phyloP scores from a whole-genome alignment of 2,113 vertebrate species.

The Microcebus ravelobensis region DNA sequence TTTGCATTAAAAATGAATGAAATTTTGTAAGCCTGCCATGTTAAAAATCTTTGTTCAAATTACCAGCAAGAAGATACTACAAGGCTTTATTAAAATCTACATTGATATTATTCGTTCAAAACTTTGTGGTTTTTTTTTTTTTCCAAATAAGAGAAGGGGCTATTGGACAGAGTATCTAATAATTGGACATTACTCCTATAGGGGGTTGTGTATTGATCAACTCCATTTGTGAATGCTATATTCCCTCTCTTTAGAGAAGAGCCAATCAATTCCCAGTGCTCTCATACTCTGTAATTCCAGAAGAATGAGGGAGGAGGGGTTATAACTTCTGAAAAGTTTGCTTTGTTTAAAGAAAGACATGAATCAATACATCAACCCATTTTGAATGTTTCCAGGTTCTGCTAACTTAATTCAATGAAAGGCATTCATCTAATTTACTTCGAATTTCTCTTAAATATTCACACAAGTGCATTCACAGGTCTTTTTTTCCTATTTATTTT shows the following conservation, averaged over 20 bases:
- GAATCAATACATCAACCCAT: not conserved
- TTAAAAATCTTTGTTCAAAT: not conserved
- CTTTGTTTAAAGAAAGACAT: slow-evolving; percentile 27
- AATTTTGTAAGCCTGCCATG: not conserved
- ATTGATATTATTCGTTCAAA: not conserved
- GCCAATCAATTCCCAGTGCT: not conserved
- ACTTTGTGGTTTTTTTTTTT: not conserved
- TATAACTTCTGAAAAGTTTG: not conserved
- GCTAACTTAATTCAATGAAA: not conserved
- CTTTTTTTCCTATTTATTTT: not conserved
- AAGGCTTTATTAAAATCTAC: not conserved
- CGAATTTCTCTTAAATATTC: slow-evolving; percentile 47
- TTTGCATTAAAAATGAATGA: slow-evolving; percentile 24
- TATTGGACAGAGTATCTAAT: not conserved
- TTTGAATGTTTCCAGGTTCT: not conserved
- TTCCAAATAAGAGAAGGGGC: not conserved
- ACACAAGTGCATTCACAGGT: not conserved
- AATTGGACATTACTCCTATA: not conserved
- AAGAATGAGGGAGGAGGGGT: not conserved
- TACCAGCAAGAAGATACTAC: not conserved
- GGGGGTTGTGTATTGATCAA: not conserved
- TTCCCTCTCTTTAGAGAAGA: not conserved
- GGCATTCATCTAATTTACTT: not conserved
- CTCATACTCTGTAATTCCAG: not conserved
- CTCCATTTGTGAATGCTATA: not conserved